Evolutionary conservation across 2,113 vertebrate species (phyloP).

Genomic region (Vidua macroura): DNA sequence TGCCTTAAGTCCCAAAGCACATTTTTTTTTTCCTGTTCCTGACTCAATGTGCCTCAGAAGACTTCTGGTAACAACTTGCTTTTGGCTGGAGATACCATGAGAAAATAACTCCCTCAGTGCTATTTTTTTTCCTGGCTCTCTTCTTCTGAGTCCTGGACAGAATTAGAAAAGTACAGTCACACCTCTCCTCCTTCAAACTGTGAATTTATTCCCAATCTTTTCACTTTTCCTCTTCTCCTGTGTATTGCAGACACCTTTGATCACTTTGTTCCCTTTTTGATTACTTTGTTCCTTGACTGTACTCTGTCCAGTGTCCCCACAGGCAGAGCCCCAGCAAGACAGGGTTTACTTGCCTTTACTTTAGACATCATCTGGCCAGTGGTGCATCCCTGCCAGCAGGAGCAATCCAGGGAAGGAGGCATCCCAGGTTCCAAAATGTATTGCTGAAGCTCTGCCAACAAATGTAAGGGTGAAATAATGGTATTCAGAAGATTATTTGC

Average conservation of each 20-base stretch:
- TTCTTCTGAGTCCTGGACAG: background rate
- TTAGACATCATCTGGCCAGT: background rate
- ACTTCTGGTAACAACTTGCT: conserved; percentile 62
- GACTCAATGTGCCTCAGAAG: conserved; percentile 51
- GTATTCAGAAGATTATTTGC: background rate
- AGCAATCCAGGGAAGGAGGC: background rate
- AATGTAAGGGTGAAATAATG: background rate
- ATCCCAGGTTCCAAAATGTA: background rate
- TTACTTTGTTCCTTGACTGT: background rate
- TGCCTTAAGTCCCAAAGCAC: background rate
- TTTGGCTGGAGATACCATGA: conserved; percentile 63
- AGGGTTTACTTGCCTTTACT: background rate
- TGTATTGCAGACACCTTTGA: background rate
- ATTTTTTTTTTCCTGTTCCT: background rate
- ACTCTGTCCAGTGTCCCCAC: background rate
- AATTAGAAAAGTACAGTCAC: conserved; percentile 31
- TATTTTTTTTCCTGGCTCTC: conserved; percentile 9
- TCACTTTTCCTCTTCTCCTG: background rate
- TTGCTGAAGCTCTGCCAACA: background rate
- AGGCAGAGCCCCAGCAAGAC: background rate
- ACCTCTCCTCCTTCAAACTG: background rate
- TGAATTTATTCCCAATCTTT: background rate
- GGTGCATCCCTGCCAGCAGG: background rate
- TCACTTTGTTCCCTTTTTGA: background rate
- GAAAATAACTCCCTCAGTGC: conserved; percentile 49